Evolutionary conservation across 2,888 invertebrate species (phyloP).

Genomic region (Lasioglossum vierecki): DNA sequence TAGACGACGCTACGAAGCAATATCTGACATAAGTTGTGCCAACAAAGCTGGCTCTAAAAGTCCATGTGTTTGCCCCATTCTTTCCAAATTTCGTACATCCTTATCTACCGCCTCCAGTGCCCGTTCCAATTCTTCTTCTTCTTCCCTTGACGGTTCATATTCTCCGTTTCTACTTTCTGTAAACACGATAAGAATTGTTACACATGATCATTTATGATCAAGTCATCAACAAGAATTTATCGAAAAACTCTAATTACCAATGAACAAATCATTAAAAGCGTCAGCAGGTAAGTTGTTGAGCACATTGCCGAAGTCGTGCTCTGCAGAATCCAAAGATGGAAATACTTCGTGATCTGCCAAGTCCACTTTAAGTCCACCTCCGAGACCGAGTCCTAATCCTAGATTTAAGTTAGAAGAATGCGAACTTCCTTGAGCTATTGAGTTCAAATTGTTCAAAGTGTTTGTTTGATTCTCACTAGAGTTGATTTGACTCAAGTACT

Average conservation of each 20-base stretch:
- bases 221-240: background rate
- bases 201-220: slow-evolving; percentile 20
- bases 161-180: slow-evolving; percentile 89
- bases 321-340: slow-evolving; percentile 85
- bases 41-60: slow-evolving; percentile 86
- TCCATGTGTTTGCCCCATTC: slow-evolving; percentile 87
- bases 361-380: slow-evolving; percentile 80
- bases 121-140: slow-evolving; percentile 94
- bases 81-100: slow-evolving; percentile 89
- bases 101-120: slow-evolving; percentile 92
- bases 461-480: slow-evolving; percentile 77
- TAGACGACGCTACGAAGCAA: slow-evolving; percentile 82
- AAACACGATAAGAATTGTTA: slow-evolving; percentile 67
- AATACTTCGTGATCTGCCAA: slow-evolving; percentile 82
- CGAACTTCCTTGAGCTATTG: slow-evolving; percentile 73
- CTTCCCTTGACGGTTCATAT: slow-evolving; percentile 90
- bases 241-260: slow-evolving; percentile 84
- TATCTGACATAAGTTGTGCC: slow-evolving; percentile 83
- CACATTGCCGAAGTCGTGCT: slow-evolving; percentile 91
- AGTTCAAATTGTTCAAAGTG: slow-evolving; percentile 81
- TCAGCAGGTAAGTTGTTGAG: slow-evolving; percentile 92
- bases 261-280: slow-evolving; percentile 93
- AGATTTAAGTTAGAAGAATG: slow-evolving; percentile 77
- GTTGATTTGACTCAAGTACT: slow-evolving; percentile 73
- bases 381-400: slow-evolving; percentile 78